Conservation (phyloP, 2,113 vertebrate genomes). For the Phylloscopus whistleri region DNA sequence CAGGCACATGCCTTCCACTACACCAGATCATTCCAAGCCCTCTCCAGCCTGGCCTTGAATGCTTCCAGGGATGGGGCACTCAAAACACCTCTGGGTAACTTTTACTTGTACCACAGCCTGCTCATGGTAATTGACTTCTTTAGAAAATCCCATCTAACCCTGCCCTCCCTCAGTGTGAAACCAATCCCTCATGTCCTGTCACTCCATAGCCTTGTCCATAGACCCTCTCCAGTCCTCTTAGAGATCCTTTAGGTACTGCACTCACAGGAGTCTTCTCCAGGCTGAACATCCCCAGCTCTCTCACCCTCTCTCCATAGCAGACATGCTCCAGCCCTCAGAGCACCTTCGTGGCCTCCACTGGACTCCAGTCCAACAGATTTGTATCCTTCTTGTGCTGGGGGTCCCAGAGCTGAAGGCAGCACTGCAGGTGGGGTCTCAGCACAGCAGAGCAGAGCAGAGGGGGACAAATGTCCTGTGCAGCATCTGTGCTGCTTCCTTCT, state of each 20-base stretch:
- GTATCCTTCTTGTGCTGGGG: neutral
- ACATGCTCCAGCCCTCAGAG: accelerated
- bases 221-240: neutral
- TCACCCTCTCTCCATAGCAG: neutral
- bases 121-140: too few relatives aligned
- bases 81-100: too few relatives aligned
- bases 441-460: neutral
- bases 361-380: neutral
- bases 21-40: too few relatives aligned
- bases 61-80: too few relatives aligned
- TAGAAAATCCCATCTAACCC: too few relatives aligned
- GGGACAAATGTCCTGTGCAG: neutral
- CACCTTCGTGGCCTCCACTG: neutral
- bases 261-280: neutral
- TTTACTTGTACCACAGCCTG: too few relatives aligned
- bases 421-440: neutral
- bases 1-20: too few relatives aligned
- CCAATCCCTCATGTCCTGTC: too few relatives aligned
- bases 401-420: neutral
- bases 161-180: too few relatives aligned
- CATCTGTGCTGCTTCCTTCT: neutral
- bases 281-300: neutral
- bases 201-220: too few relatives aligned
- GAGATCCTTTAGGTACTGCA: neutral
- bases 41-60: too few relatives aligned